phyloP scores from a whole-genome alignment of 2,888 invertebrate genomes.

The Idaea straminata region DNA sequence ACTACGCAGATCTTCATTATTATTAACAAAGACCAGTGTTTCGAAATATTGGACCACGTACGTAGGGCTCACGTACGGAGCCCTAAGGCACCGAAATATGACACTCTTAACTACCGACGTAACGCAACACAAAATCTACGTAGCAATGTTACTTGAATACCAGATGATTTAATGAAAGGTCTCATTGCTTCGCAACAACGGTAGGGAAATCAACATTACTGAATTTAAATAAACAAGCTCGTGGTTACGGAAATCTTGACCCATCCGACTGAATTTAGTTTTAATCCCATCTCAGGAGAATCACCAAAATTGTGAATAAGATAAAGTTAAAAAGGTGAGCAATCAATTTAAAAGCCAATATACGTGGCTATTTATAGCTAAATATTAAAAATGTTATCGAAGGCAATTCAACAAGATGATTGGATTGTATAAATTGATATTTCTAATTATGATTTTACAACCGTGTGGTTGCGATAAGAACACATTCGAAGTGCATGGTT shows the following conservation, averaged over 20 bases:
- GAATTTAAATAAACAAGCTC: constrained; percentile 18
- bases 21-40: constrained; percentile 70
- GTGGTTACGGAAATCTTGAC: background rate
- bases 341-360: background rate
- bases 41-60: constrained; percentile 67
- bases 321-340: background rate
- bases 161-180: constrained; percentile 21
- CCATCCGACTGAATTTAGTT: background rate
- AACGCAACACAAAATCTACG: constrained; percentile 18
- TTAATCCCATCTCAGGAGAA: too few relatives aligned
- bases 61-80: constrained; percentile 49
- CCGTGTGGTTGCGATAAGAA: background rate
- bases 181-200: constrained; percentile 14
- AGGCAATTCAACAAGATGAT: background rate
- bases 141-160: constrained; percentile 24
- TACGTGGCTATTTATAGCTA: background rate
- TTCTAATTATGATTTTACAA: background rate
- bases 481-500: background rate
- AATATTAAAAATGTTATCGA: background rate
- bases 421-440: background rate
- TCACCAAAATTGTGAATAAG: too few relatives aligned
- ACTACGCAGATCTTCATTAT: constrained; percentile 72
- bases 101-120: constrained; percentile 27
- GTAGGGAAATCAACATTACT: constrained; percentile 9
- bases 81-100: constrained; percentile 46